Evolutionary conservation across 2,888 invertebrate species (phyloP), one percentile per base, ranked within the genome.

Genomic region (Drosophila maculinotata): DNA sequence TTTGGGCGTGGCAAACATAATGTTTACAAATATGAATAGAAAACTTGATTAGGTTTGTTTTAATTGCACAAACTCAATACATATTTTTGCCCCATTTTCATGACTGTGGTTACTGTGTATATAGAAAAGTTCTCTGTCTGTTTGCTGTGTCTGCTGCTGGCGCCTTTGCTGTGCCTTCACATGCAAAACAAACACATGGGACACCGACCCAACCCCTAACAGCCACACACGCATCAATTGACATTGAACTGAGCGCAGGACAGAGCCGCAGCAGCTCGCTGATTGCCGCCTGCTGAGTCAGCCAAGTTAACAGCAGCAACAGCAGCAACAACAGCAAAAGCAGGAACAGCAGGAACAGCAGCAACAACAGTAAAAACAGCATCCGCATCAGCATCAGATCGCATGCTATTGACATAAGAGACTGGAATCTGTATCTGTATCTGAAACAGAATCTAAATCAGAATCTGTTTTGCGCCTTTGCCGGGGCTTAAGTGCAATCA

Each of bases 261-360:
- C 25, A 15, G 35, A 41, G 25, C 23, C 28, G 8, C 8, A 49
- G 56, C 62, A 49, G 44, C 49, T 60, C 63, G 67, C 64, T 86
- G 88, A 85, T 85, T 85, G 83, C 73, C 76, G 78, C 67, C 81
- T 80, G 80, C 84, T 82, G 85, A 85, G 72, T 83, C 79, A 88
- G 88, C 76, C 60, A 51, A 69, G 67, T 68, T 64, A 66, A 42
- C 42, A 42, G 7, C 48, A 69, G 31, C 57, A 62, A 14, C 57
- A 73, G 36, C 57, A 63, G 14, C 58, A 36, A 10, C 14, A 23
- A n/a, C n/a, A n/a, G n/a, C n/a, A n/a, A n/a, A 8, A 31, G n/a
- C 26, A 17, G n/a, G n/a, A 66, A 44, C 42, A 42, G 7, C 48
- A 68, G 31, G 53, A 66, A 42, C 42, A 42, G 7, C 48, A 69